Evolutionary conservation across 1,140 invertebrate genomes (phyloP).

Genomic region (Drosophila pectinifera): DNA sequence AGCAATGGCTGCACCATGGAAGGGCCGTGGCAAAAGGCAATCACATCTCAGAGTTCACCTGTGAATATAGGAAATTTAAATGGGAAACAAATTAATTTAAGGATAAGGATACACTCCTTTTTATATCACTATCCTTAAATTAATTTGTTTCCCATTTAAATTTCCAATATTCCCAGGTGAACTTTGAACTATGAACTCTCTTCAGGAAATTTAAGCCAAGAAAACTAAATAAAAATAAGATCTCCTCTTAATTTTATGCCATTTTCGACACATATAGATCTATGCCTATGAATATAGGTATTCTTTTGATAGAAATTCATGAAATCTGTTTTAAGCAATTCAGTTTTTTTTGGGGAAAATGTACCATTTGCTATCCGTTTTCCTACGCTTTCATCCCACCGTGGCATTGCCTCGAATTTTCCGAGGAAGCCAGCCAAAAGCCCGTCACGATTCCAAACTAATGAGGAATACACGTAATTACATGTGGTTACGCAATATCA

Average conservation of each 20-base stretch:
- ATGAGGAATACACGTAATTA: slow-evolving; percentile 79
- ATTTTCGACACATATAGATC: too few species aligned
- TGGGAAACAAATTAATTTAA: not conserved
- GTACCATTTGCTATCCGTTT: not conserved
- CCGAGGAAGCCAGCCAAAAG: slow-evolving; percentile 27
- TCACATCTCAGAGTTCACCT: not conserved
- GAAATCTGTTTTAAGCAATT: too few species aligned
- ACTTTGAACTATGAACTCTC: too few species aligned
- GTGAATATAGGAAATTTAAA: not conserved
- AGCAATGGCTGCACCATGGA: slow-evolving; percentile 55
- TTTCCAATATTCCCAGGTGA: not conserved
- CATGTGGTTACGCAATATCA: slow-evolving; percentile 74
- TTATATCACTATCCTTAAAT: accelerated
- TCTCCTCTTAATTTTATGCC: not conserved
- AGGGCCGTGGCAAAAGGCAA: not conserved
- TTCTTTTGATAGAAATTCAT: not conserved
- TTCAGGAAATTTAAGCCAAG: not conserved
- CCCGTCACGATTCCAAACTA: slow-evolving; percentile 70
- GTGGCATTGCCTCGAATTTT: slow-evolving; percentile 16
- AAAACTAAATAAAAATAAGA: not conserved
- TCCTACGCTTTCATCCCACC: slow-evolving; percentile 30
- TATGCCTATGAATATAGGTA: accelerated
- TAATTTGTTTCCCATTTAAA: not conserved
- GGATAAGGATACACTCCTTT: too few species aligned
- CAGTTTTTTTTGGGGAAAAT: too few species aligned